A percentile compares a stretch with the other conserved stretches of the same genome.
Evolutionary conservation across 2,888 invertebrate genomes (phyloP).

Genomic region (Rhorus exstirpatorius): DNA sequence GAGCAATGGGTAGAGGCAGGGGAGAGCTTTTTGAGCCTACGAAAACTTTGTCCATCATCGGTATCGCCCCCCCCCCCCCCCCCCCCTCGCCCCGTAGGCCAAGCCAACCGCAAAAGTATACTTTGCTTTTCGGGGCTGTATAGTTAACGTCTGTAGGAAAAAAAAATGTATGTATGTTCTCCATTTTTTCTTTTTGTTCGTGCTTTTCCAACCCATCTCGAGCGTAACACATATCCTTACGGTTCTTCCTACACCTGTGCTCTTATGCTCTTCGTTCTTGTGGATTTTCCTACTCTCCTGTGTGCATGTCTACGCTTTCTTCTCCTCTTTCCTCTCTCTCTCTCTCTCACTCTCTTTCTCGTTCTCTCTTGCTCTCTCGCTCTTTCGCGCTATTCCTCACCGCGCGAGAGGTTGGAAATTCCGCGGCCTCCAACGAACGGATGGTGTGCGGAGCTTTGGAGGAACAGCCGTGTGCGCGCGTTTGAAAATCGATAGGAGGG

Average conservation of each 20-base stretch:
- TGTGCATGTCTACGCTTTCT: constrained; percentile 28
- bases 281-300: constrained; percentile 56
- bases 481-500: constrained; percentile 70
- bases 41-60: constrained; percentile 46
- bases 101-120: constrained; percentile 40
- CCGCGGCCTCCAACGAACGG: constrained; percentile 57
- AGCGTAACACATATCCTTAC: constrained; percentile 56
- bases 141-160: constrained; percentile 33
- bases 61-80: constrained; percentile 17
- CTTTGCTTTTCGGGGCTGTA: constrained; percentile 16
- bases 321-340: neutral
- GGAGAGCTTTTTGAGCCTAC: constrained; percentile 42
- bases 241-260: constrained; percentile 58
- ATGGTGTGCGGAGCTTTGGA: constrained; percentile 53
- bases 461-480: constrained; percentile 66
- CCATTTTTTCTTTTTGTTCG: constrained; percentile 5
- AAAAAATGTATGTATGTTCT: constrained; percentile 2
- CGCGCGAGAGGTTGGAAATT: constrained; percentile 55
- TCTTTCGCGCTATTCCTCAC: constrained; percentile 9
- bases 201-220: constrained; percentile 38
- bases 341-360: constrained; percentile 20
- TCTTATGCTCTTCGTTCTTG: constrained; percentile 47
- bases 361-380: constrained; percentile 3
- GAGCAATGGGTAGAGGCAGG: neutral
- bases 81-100: neutral